phyloP scores from a whole-genome alignment of 2,797 vertebrate genomes.

The Phyllotis vaccarum region DNA sequence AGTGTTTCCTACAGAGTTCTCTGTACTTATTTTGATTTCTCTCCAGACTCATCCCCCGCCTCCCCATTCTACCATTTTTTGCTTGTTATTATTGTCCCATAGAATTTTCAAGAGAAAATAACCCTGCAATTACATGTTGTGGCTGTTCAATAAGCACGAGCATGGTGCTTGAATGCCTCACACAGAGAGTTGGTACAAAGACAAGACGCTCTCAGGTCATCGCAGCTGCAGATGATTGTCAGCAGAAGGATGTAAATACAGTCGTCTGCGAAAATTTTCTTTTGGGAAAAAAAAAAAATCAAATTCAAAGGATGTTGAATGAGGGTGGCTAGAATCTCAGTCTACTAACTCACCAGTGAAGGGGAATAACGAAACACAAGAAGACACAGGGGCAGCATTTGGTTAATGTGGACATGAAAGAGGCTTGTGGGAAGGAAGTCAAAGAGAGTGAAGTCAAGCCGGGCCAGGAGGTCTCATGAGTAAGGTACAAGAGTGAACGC shows the following conservation, averaged over 20 bases:
- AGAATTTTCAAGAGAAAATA: constrained; percentile 65
- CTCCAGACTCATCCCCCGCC: background rate
- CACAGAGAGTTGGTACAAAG: background rate
- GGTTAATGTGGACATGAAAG: background rate
- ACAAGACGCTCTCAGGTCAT: constrained; percentile 35
- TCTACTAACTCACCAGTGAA: background rate
- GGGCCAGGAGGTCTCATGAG: background rate
- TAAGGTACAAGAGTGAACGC: background rate
- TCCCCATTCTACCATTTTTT: constrained; percentile 40
- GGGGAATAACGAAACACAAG: background rate
- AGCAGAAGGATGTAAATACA: constrained; percentile 5
- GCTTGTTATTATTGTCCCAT: constrained; percentile 12
- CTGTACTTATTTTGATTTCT: constrained; percentile 40
- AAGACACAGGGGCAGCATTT: background rate
- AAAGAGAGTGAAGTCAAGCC: background rate
- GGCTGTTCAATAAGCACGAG: constrained; percentile 6
- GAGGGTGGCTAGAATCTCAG: background rate
- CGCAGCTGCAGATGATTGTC: background rate
- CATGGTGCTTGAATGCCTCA: background rate
- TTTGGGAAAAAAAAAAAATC: background rate
- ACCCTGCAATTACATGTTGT: constrained; percentile 44
- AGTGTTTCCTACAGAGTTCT: background rate
- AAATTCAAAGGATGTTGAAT: constrained; percentile 40
- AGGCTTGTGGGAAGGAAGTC: background rate
- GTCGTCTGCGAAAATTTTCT: background rate